Evolutionary conservation across 2,113 vertebrate species (phyloP).

Genomic region (Taxidea taxus): DNA sequence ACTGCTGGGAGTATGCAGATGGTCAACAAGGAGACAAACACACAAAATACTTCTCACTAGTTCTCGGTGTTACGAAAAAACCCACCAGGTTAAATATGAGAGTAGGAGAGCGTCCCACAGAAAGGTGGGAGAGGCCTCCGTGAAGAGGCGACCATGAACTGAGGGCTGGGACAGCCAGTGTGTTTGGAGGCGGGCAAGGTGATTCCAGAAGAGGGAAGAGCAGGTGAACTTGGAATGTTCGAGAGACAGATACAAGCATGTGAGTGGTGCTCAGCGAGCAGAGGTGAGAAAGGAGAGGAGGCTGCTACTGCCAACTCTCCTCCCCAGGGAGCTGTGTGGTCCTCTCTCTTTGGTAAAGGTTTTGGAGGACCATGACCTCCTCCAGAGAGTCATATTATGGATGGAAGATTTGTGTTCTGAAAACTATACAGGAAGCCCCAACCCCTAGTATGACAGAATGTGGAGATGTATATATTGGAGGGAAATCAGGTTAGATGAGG

Average conservation of each 20-base stretch:
- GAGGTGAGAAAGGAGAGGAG: neutral
- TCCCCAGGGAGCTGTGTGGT: neutral
- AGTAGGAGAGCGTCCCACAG: too few relatives aligned
- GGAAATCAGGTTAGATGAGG: neutral
- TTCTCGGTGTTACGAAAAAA: neutral
- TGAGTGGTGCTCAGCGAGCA: accelerated
- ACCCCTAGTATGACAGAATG: neutral
- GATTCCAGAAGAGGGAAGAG: neutral
- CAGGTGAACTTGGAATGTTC: neutral
- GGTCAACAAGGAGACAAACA: neutral
- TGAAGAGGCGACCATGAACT: neutral
- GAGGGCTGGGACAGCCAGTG: neutral
- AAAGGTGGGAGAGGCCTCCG: neutral
- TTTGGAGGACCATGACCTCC: neutral
- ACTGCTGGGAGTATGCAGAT: too few relatives aligned
- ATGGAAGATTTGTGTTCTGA: neutral
- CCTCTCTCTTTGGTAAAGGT: neutral
- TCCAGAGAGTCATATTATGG: neutral
- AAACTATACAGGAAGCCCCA: neutral
- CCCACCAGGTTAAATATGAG: neutral
- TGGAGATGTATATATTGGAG: neutral
- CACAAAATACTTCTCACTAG: neutral
- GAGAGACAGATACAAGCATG: neutral
- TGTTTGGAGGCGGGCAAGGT: neutral
- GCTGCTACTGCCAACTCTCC: neutral